Conservation (phyloP, 2,113 vertebrate genomes). For the Conger conger region DNA sequence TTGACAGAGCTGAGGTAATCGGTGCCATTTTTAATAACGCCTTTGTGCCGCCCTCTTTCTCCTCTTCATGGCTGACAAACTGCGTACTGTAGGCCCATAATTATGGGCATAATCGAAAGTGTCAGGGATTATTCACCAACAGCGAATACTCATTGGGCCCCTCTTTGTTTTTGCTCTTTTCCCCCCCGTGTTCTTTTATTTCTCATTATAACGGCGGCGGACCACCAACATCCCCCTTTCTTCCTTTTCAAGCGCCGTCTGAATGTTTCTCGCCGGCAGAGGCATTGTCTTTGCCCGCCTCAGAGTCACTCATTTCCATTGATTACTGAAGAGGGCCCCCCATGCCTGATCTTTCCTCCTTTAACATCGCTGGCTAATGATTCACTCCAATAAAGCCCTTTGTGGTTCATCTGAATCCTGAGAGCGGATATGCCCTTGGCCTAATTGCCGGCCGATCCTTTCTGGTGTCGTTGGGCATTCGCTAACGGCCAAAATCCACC, state of each 20-base stretch:
- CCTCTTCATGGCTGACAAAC: not conserved
- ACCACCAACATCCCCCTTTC: constrained; percentile 5
- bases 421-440: constrained; percentile 13
- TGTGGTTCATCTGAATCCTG: constrained; percentile 26
- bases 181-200: not conserved
- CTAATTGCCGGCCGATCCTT: constrained; percentile 17
- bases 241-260: not conserved
- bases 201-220: not conserved
- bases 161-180: not conserved
- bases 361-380: constrained; percentile 13
- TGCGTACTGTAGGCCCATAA: constrained; percentile 9
- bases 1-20: constrained; percentile 24
- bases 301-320: not conserved
- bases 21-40: constrained; percentile 6
- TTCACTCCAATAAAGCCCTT: constrained; percentile 27
- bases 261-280: not conserved
- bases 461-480: constrained; percentile 7
- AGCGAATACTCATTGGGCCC: not conserved
- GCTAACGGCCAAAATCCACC: not conserved
- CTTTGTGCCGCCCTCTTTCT: constrained; percentile 14
- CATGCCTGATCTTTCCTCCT: constrained; percentile 16
- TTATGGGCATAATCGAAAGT: constrained; percentile 21
- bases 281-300: not conserved
- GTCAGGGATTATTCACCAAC: not conserved
- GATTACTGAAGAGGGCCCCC: not conserved